phyloP scores from a whole-genome alignment of 2,888 invertebrate genomes.

The Sturmia bella region DNA sequence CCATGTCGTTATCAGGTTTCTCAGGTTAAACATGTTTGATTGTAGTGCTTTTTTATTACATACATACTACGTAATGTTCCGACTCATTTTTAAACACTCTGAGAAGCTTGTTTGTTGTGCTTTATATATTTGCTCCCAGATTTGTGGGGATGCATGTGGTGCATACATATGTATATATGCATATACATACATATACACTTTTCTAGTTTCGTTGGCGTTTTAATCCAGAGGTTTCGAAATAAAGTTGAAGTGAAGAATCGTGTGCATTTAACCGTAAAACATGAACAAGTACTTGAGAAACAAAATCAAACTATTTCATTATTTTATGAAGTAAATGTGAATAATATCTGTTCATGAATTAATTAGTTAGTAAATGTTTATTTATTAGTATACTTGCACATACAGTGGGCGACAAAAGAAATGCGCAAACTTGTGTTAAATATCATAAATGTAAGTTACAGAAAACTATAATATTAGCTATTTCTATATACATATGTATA shows the following conservation, averaged over 20 bases:
- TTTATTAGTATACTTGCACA: not conserved
- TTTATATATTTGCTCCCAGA: too few relatives aligned
- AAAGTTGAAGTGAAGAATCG: constrained; percentile 58
- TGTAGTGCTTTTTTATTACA: too few relatives aligned
- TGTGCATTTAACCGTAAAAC: constrained; percentile 64
- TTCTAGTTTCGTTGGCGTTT: not conserved
- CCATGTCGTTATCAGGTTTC: too few relatives aligned
- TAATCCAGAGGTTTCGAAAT: constrained; percentile 10
- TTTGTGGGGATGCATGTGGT: not conserved
- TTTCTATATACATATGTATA: too few relatives aligned
- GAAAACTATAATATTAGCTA: too few relatives aligned
- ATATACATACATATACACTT: not conserved
- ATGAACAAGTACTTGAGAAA: constrained; percentile 47
- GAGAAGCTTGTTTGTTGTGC: too few relatives aligned
- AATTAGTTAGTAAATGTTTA: constrained; percentile 11
- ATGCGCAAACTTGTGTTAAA: too few relatives aligned
- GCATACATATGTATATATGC: not conserved
- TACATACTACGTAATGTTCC: too few relatives aligned
- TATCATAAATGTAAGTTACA: too few relatives aligned
- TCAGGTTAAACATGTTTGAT: too few relatives aligned
- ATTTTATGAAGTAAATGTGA: constrained; percentile 17
- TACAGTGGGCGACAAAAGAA: too few relatives aligned
- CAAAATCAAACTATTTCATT: not conserved
- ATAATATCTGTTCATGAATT: constrained; percentile 8
- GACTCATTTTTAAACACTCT: too few relatives aligned